phyloP scores from a whole-genome alignment of 2,888 invertebrate species.

The Euzetes globulus region DNA sequence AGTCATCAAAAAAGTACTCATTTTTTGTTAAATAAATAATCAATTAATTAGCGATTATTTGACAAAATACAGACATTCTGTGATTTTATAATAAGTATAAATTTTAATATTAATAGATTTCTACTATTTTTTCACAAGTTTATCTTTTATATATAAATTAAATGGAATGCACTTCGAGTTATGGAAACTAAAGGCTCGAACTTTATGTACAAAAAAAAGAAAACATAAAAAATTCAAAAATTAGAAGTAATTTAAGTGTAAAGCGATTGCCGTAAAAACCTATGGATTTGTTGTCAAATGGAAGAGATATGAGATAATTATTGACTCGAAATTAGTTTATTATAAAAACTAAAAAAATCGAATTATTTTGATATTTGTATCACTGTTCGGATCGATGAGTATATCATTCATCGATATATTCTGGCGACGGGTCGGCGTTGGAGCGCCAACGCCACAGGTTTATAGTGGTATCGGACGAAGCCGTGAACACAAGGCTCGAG shows the following conservation, averaged over 20 bases:
- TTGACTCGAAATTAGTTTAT: constrained; percentile 1
- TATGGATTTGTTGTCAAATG: constrained; percentile 2
- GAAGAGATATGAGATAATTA: constrained; percentile 20
- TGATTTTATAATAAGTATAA: not conserved
- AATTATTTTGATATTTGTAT: constrained; percentile 22
- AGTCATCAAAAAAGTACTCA: not conserved
- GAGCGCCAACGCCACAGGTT: constrained; percentile 33
- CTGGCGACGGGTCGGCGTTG: constrained; percentile 31
- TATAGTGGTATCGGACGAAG: constrained; percentile 51
- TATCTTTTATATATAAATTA: not conserved
- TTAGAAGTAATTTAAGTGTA: constrained; percentile 2
- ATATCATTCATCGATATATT: constrained; percentile 19
- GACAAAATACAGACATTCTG: constrained; percentile 9
- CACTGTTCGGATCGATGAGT: not conserved
- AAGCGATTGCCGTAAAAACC: not conserved
- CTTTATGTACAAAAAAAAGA: not conserved
- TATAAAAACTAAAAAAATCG: not conserved
- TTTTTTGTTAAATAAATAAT: not conserved
- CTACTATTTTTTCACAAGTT: not conserved
- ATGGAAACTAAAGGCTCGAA: not conserved
- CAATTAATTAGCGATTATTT: not conserved
- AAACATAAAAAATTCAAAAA: not conserved
- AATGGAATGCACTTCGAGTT: not conserved
- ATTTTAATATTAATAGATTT: not conserved
- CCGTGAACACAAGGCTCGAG: constrained; percentile 64